A percentile compares a stretch with the other conserved stretches of the same genome.
Evolutionary conservation across 2,888 invertebrate species (phyloP).

Genomic region (Didymodactylos carnosus): DNA sequence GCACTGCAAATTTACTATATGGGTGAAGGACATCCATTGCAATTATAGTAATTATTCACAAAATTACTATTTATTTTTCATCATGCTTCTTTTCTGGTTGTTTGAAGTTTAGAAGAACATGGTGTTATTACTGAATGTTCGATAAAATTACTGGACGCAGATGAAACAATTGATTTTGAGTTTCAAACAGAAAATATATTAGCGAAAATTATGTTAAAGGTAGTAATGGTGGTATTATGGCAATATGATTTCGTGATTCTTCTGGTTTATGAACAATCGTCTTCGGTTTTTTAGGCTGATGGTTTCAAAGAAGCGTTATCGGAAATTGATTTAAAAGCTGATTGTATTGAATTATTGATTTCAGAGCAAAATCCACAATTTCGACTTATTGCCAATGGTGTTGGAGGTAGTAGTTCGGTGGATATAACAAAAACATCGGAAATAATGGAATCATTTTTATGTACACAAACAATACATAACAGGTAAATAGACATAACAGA

Average conservation of each 20-base stretch:
- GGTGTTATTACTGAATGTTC: background rate
- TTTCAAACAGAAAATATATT: background rate
- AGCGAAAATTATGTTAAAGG: background rate
- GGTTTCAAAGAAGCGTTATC: background rate
- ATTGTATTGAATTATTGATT: background rate
- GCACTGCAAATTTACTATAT: background rate
- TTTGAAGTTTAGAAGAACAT: background rate
- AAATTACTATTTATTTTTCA: background rate
- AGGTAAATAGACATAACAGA: background rate
- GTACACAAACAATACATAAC: too few species aligned
- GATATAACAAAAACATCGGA: background rate
- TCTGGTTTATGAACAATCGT: too few species aligned
- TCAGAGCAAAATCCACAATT: background rate
- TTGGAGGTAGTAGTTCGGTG: background rate
- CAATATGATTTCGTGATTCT: background rate
- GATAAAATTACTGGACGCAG: background rate
- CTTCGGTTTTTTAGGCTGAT: background rate
- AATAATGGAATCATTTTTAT: background rate
- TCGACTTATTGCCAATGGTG: background rate
- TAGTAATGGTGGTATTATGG: background rate
- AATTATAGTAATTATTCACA: too few species aligned
- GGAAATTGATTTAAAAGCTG: background rate
- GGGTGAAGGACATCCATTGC: background rate
- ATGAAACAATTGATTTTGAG: background rate
- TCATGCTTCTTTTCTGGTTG: background rate